Evolutionary conservation across 2,888 invertebrate species (phyloP).

Genomic region (Papilio gigon): DNA sequence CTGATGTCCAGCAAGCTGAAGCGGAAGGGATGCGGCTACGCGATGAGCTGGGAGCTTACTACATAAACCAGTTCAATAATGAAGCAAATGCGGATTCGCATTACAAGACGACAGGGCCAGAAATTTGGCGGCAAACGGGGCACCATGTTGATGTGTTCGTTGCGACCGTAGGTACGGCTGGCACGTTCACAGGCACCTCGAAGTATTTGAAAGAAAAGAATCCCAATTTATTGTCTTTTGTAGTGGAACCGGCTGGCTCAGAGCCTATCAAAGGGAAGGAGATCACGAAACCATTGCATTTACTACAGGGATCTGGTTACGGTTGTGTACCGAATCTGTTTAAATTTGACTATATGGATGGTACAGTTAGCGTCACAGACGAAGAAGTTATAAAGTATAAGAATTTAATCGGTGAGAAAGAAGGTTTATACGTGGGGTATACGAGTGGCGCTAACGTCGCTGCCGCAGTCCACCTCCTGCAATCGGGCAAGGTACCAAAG

Average conservation of each 20-base stretch:
- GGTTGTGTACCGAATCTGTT: constrained; percentile 72
- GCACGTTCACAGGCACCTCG: constrained; percentile 70
- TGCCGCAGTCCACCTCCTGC: constrained; percentile 69
- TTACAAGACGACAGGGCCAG: constrained; percentile 73
- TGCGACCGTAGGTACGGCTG: constrained; percentile 73
- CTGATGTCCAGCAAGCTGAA: constrained; percentile 71
- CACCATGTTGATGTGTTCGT: constrained; percentile 72
- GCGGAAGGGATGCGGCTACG: constrained; percentile 61
- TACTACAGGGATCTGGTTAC: constrained; percentile 76
- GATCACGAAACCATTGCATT: constrained; percentile 72
- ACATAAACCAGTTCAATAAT: constrained; percentile 73
- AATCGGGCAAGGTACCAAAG: constrained; percentile 66
- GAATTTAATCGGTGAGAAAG: constrained; percentile 67
- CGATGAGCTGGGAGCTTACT: constrained; percentile 66
- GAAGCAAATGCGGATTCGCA: constrained; percentile 64
- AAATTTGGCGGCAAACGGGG: constrained; percentile 76
- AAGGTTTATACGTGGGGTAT: constrained; percentile 74
- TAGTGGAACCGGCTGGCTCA: constrained; percentile 72
- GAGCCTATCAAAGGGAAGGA: constrained; percentile 70
- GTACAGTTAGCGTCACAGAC: constrained; percentile 67
- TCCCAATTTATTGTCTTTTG: constrained; percentile 63
- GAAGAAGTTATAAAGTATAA: constrained; percentile 68
- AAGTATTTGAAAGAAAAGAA: constrained; percentile 72
- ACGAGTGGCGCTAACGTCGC: constrained; percentile 77
- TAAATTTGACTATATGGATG: constrained; percentile 69